A percentile compares a stretch with the other conserved stretches of the same genome.
These are phyloP conservation scores for Myotis davidii DNA, from an alignment of 2,113 vertebrate species.

Conservation along the genomic window DNA sequence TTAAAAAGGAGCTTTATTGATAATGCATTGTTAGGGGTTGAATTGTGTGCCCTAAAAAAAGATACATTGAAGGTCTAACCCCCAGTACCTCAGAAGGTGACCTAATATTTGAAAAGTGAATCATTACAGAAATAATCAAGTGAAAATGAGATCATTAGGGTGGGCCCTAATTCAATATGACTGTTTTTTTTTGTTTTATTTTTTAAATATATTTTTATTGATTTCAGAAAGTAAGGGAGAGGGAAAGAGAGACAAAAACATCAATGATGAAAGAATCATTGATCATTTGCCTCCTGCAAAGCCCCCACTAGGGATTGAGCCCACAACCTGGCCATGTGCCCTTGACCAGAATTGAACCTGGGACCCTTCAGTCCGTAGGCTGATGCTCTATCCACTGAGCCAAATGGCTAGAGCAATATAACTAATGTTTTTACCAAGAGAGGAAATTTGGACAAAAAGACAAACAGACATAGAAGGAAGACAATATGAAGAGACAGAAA, in stretches of 20 bases:
- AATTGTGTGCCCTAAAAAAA: neutral
- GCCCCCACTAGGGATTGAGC: too few species aligned
- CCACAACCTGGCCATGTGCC: too few species aligned
- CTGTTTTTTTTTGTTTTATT: too few species aligned
- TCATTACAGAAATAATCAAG: constrained; percentile 28
- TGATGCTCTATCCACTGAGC: too few species aligned
- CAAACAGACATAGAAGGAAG: neutral
- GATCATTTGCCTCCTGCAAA: too few species aligned
- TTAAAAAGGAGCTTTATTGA: neutral
- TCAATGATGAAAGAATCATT: too few species aligned
- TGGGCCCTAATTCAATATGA: neutral
- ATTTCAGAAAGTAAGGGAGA: too few species aligned
- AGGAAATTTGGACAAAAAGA: neutral
- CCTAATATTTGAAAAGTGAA: neutral
- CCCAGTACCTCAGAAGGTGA: neutral
- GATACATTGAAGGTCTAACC: neutral
- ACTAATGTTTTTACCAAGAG: neutral
- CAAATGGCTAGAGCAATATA: too few species aligned
- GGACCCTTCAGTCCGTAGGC: too few species aligned
- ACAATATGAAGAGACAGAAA: neutral
- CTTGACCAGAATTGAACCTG: too few species aligned
- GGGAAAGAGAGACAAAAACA: too few species aligned
- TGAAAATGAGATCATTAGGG: neutral
- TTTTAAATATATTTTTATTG: too few species aligned
- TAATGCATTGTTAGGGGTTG: neutral